Conservation (phyloP, 92 coral and sea anemone species). For the Porites lobata region DNA sequence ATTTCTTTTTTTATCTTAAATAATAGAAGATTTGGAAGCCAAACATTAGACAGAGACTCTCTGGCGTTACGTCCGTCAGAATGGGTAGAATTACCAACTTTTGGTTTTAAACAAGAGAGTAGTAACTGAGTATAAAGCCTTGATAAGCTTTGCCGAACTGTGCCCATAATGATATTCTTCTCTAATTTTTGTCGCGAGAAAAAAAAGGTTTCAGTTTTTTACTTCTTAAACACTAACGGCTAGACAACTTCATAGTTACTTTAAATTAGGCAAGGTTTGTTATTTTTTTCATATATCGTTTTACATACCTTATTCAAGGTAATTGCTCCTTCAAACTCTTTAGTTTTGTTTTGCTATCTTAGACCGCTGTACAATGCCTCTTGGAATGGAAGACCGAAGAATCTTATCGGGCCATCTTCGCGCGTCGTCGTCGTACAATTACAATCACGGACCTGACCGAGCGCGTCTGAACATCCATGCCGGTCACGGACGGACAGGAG, state of each 20-base stretch:
- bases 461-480: constrained; percentile 82
- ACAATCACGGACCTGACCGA: constrained; percentile 83
- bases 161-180: too few relatives aligned
- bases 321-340: background rate
- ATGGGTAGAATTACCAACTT: background rate
- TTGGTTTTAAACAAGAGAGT: background rate
- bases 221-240: too few relatives aligned
- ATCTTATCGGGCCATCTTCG: constrained; percentile 74
- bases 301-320: background rate
- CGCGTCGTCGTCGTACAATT: constrained; percentile 80
- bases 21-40: too few relatives aligned
- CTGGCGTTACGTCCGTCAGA: background rate
- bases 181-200: too few relatives aligned
- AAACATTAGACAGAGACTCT: too few relatives aligned
- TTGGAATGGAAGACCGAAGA: constrained; percentile 87
- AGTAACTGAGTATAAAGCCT: background rate
- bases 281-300: background rate
- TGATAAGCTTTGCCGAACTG: too few relatives aligned
- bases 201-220: too few relatives aligned
- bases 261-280: background rate
- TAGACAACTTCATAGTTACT: too few relatives aligned
- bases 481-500: constrained; percentile 81
- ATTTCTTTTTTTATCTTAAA: too few relatives aligned
- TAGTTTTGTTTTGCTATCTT: background rate
- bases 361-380: constrained; percentile 85